Base-by-base conservation (phyloP, 2,888 invertebrate species). In the Meteorus cinctellus region DNA sequence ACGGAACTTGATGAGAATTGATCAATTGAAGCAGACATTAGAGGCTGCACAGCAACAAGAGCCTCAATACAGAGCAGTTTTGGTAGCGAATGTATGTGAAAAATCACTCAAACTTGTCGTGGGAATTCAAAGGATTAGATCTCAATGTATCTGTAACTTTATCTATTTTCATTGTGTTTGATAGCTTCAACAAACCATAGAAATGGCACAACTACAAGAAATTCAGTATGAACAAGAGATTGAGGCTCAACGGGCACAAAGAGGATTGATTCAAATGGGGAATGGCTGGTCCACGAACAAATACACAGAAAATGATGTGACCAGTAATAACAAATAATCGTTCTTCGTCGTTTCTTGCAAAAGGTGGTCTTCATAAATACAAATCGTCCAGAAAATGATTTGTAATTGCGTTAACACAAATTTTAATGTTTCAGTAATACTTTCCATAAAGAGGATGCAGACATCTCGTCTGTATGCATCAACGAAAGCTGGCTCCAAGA, bases 21-120 rank as follows among this genome's bases (percentile, higher is more conserved):
- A 93, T 82, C 93, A 95, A 81, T 88, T 96, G 76, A 94, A 94
- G 82, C 95, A 95, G 89, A 95, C 95, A 0, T 88, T 96, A 77
- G 95, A 95, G 87, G 95, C 94, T 0, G 95, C 96, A 0, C 95
- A 96, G 81, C 95, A 95, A 84, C 93, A 93, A 85, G 94, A 94
- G 85, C 93, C 94, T 51, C 95, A 95, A 89, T 95, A 94, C 89
- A 95, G 95, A 89, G 93, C 93, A 41, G 95, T 95, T 86, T 91
- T 95, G 90, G 95, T 95, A 89, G 93, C 94, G 82, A 94, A 94
- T 90, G 93, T 93, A 84, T 93, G 93, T 83, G 90, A 91, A 31
- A 45, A 24, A 41, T 62, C 29, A 16, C 29, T 45, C 0, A 4
- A n/a, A 34, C 34, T 67, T 2, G 51, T 70, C 79, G 12, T 12